Evolutionary conservation across 2,113 vertebrate genomes (phyloP).

Genomic region (Brachyhypopomus gauderio): DNA sequence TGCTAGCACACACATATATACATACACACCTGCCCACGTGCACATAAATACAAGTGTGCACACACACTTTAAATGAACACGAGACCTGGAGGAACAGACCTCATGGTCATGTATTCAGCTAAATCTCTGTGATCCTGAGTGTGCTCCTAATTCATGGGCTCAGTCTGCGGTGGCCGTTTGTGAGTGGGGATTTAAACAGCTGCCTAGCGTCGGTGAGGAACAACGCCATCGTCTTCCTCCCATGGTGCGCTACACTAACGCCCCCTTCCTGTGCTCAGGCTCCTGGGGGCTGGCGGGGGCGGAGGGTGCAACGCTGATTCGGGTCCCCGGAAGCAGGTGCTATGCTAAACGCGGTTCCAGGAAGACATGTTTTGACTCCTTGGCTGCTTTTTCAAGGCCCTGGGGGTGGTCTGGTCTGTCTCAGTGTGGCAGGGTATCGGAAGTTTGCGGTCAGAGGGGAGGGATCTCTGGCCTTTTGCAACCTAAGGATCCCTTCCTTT

Average conservation of each 20-base stretch:
- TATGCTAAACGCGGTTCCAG: conserved; percentile 33
- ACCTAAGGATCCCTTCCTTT: background rate
- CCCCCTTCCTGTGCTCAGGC: conserved; percentile 48
- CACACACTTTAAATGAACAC: too few relatives aligned
- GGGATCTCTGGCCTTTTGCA: background rate
- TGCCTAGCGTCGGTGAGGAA: conserved; percentile 33
- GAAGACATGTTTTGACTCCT: conserved; percentile 63
- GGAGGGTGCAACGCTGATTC: conserved; percentile 48
- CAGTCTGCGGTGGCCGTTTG: background rate
- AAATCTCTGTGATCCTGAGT: too few relatives aligned
- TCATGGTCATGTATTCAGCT: too few relatives aligned
- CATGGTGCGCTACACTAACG: conserved; percentile 39
- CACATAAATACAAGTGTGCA: too few relatives aligned
- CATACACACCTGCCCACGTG: too few relatives aligned
- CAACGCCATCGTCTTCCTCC: conserved; percentile 23
- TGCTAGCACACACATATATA: too few relatives aligned
- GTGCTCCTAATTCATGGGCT: too few relatives aligned
- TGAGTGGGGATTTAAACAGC: conserved; percentile 37
- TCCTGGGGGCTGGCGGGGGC: conserved; percentile 54
- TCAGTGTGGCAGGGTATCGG: background rate
- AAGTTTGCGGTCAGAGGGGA: conserved; percentile 25
- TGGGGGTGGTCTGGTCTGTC: conserved; percentile 40
- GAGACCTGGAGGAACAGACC: too few relatives aligned
- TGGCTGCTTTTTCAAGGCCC: conserved; percentile 44
- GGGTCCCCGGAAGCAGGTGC: conserved; percentile 10